Base-by-base conservation (phyloP, 1,140 invertebrate species). In the Mycetomoellerius zeteki region DNA sequence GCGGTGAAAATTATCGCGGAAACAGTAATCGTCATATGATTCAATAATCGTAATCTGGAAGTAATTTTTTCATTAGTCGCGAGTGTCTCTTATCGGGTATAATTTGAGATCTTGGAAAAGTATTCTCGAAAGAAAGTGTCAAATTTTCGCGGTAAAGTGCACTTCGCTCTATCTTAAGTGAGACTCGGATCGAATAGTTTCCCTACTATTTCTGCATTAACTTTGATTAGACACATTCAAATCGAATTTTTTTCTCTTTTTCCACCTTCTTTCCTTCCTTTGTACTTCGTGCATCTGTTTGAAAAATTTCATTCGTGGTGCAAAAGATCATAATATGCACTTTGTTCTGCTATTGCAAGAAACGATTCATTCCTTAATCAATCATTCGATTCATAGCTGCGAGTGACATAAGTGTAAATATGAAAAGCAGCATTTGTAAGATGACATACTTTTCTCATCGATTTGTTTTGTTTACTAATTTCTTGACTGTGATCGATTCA, bases 361-460 rank as follows among this genome's bases (percentile, higher is more conserved):
- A 65, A 37, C 60, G 47, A 47, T 24, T 19, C 21, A 4, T 27
- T 50, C 43, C 76, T 84, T 10, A 54, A 33, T 14, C 65, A 47
- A 71, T 81, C 33, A 12, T n/a, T 50, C 19, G 75, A 62, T 76
- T 50, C 30, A 50, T 21, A 65, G 37, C 75, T 71, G 82, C 84
- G 86, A 82, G 43, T 87, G 37, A 43, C 8, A 43, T 2, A 12
- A 16, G 14, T 87, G 85, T 87, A 89, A 86, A 89, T 89, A 89
- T 73, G 72, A 84, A 87, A 72, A 69, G 73, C 43, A 80, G 60
- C 89, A 77, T 87, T 65, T 84, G 77, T 30, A 37, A 64, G 12
- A 12, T 33, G 56, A 78, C 64, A 52, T 30, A 72, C 27, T 54
- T 43, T 58, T 54, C 52, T 77, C 43, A 78, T 72, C 52, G 54